phyloP scores from a whole-genome alignment of 2,888 invertebrate genomes.

The Morinoia aosen region DNA sequence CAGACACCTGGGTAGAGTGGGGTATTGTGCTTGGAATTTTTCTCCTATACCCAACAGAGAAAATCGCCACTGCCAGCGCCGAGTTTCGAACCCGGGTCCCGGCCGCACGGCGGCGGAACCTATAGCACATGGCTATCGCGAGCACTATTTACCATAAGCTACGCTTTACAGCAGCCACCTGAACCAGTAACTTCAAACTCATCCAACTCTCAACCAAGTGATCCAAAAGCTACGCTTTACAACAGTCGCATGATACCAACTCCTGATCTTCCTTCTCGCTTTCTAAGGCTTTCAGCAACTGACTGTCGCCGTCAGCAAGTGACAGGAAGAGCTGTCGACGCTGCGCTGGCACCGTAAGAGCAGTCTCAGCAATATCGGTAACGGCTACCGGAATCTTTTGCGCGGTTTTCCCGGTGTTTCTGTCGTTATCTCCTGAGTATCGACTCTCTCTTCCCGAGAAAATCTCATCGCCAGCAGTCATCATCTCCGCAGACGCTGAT shows the following conservation, averaged over 20 bases:
- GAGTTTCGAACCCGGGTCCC: too few relatives aligned
- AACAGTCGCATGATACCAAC: not conserved
- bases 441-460: not conserved
- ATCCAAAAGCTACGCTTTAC: too few relatives aligned
- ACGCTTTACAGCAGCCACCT: too few relatives aligned
- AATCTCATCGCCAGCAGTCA: not conserved
- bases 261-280: not conserved
- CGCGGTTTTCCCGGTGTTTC: not conserved
- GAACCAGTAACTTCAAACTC: too few relatives aligned
- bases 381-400: constrained; percentile 20
- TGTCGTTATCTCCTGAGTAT: not conserved
- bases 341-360: not conserved
- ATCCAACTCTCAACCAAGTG: too few relatives aligned
- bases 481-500: not conserved
- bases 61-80: too few relatives aligned
- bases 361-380: constrained; percentile 28
- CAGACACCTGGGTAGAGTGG: too few relatives aligned
- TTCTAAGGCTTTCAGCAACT: not conserved
- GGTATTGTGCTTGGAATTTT: too few relatives aligned
- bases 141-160: too few relatives aligned
- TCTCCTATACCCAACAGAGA: too few relatives aligned
- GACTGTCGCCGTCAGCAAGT: not conserved
- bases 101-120: too few relatives aligned
- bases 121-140: too few relatives aligned
- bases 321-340: not conserved